Conservation (phyloP, 2,888 invertebrate species). For the Leptinotarsa rubiginosa region DNA sequence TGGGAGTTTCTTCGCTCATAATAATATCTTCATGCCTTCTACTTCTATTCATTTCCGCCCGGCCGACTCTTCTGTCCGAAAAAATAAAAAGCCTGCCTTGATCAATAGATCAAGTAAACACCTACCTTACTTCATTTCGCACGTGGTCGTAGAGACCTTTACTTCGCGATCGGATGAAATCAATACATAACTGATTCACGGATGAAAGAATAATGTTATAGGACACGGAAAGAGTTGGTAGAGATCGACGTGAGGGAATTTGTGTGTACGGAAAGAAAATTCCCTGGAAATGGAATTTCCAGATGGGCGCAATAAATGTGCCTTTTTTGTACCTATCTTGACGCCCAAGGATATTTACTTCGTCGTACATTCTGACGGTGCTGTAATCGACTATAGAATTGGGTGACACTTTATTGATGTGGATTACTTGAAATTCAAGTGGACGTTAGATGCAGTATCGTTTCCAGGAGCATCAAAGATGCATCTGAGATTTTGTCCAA, state of each 20-base stretch:
- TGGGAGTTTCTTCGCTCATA: no score
- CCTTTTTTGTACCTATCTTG: neutral
- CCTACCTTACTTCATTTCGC: neutral
- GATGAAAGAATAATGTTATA: conserved; percentile 4
- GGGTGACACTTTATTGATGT: no score
- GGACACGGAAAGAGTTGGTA: conserved; percentile 3
- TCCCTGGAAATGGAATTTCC: neutral
- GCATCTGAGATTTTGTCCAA: no score
- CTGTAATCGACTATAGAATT: no score
- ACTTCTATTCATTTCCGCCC: no score
- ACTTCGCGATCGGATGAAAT: neutral
- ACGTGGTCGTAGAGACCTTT: conserved; percentile 3
- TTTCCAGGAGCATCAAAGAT: no score
- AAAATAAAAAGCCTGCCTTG: neutral
- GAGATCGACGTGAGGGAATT: conserved; percentile 8
- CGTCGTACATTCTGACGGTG: no score
- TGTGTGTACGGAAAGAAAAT: neutral
- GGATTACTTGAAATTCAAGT: no score
- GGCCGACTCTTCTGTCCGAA: neutral
- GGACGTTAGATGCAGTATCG: no score
- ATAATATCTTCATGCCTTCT: no score
- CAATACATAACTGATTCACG: conserved; percentile 7
- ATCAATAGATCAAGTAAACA: neutral
- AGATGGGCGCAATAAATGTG: neutral
- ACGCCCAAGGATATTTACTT: no score